Percentiles rank a stretch among this genome's conserved stretches.
Conservation (phyloP, 2,797 vertebrate species). For the Capromys pilorides region DNA sequence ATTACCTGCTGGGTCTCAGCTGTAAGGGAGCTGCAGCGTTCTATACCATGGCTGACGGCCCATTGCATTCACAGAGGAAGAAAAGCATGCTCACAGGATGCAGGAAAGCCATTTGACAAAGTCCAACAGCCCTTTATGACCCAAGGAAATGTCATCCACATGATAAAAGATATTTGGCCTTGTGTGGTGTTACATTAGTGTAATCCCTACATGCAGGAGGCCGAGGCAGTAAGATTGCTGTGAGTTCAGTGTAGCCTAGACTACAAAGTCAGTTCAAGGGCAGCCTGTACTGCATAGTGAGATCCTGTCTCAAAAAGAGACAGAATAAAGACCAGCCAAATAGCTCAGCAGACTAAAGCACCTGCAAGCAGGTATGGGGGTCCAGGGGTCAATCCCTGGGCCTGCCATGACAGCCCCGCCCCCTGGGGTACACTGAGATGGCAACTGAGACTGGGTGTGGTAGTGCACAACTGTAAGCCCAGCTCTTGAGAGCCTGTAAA, state of each 20-base stretch:
- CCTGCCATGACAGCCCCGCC: no score
- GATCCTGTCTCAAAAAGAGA: not conserved
- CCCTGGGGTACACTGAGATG: no score
- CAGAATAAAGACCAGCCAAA: no score
- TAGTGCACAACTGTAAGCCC: no score
- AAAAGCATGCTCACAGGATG: not conserved
- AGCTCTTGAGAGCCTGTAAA: no score
- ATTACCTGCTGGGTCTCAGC: not conserved
- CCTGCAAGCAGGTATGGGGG: no score
- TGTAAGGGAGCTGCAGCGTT: not conserved
- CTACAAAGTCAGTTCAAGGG: not conserved
- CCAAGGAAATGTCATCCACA: not conserved
- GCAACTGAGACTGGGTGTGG: no score
- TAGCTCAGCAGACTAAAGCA: no score
- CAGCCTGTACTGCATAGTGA: not conserved
- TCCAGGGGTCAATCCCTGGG: no score
- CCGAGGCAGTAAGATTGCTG: not conserved
- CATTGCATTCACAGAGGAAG: not conserved
- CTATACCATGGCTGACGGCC: not conserved
- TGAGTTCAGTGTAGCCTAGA: not conserved
- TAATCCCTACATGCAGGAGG: not conserved
- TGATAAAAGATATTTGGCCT: not conserved
- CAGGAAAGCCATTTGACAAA: not conserved
- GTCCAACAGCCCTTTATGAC: not conserved
- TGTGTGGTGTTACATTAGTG: not conserved